Base-by-base conservation (phyloP, 2,797 vertebrate species). In the Sebastes kiyomatsui region DNA sequence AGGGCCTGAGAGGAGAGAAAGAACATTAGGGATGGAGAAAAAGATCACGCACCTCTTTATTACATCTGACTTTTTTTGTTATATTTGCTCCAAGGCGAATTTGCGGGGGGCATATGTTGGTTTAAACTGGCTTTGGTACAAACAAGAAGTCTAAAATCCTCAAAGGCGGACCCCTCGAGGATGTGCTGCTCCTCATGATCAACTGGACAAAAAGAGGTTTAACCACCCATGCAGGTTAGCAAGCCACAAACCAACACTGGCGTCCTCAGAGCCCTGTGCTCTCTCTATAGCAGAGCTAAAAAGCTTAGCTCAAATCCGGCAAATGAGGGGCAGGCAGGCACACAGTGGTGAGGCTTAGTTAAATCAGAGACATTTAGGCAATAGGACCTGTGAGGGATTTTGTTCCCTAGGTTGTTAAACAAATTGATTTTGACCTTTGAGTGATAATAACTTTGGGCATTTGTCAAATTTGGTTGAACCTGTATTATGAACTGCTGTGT, bases 401-500 rank as follows among this genome's bases (percentile, higher is more conserved):
- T 67, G 35, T 83, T 84, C 54, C 80, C 78, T 14, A 56, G 71
- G 79, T 89, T 92, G 85, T 86, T 90, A 82, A 80, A 86, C 86
- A 91, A 89, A 92, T 92, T 83, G 87, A 92, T 92, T 89, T 88
- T 86, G 87, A 92, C 87, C 72, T 80, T 90, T 81, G 75, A 79
- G 72, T 65, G 61, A 74, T 69, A 66, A 83, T 84, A 88, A 84
- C 72, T 68, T 67, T 58, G 38, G 64, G 71, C 49, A 77, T 85
- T 91, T 89, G 71, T 83, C 33, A 69, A 84, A 77, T 82, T 80
- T 67, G 55, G 56, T 72, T 83, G 46, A 88, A 76, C 73, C 25
- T 84, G 56, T 79, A 54, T 81, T 14, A 25, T 72, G 59, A 77
- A 75, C 70, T 61, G 46, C 80, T 68, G 58, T 27, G 10, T 33